Base-by-base conservation (phyloP, 1,140 invertebrate species). In the Nasonia vitripennis region DNA sequence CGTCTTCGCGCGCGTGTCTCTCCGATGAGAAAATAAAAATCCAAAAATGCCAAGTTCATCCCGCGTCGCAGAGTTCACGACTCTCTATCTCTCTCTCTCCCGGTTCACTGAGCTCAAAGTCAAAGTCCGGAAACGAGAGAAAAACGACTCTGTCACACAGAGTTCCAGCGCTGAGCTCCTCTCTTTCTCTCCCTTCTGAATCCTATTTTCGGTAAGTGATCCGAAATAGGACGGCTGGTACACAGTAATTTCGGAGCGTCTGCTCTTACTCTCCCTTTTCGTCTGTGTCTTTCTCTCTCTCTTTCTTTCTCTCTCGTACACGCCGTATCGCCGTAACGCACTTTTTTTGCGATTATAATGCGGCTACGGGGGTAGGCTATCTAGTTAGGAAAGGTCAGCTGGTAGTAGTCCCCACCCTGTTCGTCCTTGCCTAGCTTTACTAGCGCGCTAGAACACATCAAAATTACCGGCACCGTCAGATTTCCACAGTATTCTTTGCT, bases 361-460 rank as follows among this genome's bases (percentile, higher is more conserved):
- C 37, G 27, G 17, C 31, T 41, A 34, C 41, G 75, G 71, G 41
- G 73, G 78, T 74, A 75, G 70, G 6, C 62, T 55, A 62, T 11
- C 27, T 73, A 84, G 82, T 93, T 92, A 91, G 93, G 91, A 89
- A 93, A 93, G 88, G 92, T 93, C 91, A 93, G 92, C 91, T 93
- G 92, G 90, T 93, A 93, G 92, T 90, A 93, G 91, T 93, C 91
- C 90, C 92, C 93, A 91, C 90, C 91, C 90, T 90, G 90, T 89
- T 89, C 90, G 88, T 93, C 93, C 90, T 93, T 91, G 51, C 17
- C 51, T 17, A 55, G 91, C 89, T 91, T 92, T 91, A 92, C 88
- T 90, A 93, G 92, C 90, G 90, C 92, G 91, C 93, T 93, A 93
- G 91, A 93, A 93, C 91, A 93, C 92, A 37, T 37, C 5, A 93